These are phyloP conservation scores for Acleris cristana DNA, from an alignment of 2,888 invertebrate genomes.

Conservation along the genomic window DNA sequence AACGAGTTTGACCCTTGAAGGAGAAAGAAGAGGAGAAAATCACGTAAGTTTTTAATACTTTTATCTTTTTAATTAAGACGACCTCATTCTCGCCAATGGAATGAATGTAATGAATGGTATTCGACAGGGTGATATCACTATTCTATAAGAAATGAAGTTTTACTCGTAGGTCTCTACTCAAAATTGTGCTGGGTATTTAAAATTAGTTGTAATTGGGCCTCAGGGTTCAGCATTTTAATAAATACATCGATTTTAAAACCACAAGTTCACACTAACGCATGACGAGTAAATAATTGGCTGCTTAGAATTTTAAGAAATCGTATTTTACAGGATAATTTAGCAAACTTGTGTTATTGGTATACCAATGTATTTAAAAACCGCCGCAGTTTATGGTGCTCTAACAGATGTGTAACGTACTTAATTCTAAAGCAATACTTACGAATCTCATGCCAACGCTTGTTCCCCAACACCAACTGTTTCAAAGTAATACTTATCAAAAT, in stretches of 20 bases:
- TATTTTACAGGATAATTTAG: not conserved
- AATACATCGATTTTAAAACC: conserved; percentile 1
- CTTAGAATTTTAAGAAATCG: not conserved
- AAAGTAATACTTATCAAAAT: conserved; percentile 59
- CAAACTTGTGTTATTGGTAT: conserved; percentile 10
- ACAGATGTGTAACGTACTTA: conserved; percentile 50
- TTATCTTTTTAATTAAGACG: conserved; percentile 1
- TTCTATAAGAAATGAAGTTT: not conserved
- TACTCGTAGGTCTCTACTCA: conserved; percentile 16
- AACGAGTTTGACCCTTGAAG: not conserved
- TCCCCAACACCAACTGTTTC: conserved; percentile 80
- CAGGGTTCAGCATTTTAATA: not conserved
- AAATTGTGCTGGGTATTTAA: conserved; percentile 24
- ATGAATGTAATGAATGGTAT: conserved; percentile 1
- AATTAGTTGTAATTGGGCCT: conserved; percentile 18
- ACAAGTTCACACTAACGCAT: conserved; percentile 1
- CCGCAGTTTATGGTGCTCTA: conserved; percentile 14
- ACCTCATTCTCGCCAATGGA: conserved; percentile 1
- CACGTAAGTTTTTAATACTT: conserved; percentile 10
- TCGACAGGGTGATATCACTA: conserved; percentile 7
- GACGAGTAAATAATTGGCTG: not conserved
- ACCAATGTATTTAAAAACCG: conserved; percentile 15
- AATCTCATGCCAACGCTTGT: conserved; percentile 68
- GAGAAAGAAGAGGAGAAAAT: conserved; percentile 28
- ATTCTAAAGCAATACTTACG: conserved; percentile 72